Base-by-base conservation (phyloP, 2,888 invertebrate species). In the Bellardia bayeri region DNA sequence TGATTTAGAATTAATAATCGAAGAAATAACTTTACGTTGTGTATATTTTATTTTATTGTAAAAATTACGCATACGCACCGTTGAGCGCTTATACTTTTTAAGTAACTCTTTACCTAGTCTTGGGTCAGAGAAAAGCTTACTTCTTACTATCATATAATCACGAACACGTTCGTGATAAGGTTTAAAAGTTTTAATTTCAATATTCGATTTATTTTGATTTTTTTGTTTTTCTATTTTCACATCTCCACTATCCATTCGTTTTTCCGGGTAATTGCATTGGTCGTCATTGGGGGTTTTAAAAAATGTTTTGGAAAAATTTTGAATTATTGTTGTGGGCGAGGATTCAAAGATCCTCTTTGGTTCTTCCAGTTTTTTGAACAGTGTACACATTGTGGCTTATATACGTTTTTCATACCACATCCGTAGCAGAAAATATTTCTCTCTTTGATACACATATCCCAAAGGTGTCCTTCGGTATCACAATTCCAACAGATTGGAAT, bases 401-500 rank as follows among this genome's bases (percentile, higher is more conserved):
- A 78, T 1, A 78, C 71, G 42, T 78, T 78, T 42, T 49, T 69
- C 11, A 64, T 14, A 5, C 83, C 78, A 56, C 83, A 78, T 23
- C 71, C 83, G 23, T 71, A 75, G 16, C 75, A 75, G 30, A 75
- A 75, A 56, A 75, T 51, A 0, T 45, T 75, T 3, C 75, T 14
- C 5, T 45, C 58, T 30, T 42, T 64, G 1, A 78, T 2, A 33
- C 83, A 83, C 30, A 63, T 56, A 13, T 83, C 78, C 83, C 83
- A 83, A 45, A 33, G 45, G 68, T 83, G 83, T 0, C 78, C 83
- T 14, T 30, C 42, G 5, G 56, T 49, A 8, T 64, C 83, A 61
- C 83, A 83, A 30, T 83, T 83, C 83, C 76, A 76, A 49, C 76
- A 83, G 14, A 5, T 56, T 49, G 51, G 40, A n/a, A 51, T 13